Evolutionary conservation across 1,140 invertebrate genomes (phyloP).

Genomic region (Hypothenemus hampei): DNA sequence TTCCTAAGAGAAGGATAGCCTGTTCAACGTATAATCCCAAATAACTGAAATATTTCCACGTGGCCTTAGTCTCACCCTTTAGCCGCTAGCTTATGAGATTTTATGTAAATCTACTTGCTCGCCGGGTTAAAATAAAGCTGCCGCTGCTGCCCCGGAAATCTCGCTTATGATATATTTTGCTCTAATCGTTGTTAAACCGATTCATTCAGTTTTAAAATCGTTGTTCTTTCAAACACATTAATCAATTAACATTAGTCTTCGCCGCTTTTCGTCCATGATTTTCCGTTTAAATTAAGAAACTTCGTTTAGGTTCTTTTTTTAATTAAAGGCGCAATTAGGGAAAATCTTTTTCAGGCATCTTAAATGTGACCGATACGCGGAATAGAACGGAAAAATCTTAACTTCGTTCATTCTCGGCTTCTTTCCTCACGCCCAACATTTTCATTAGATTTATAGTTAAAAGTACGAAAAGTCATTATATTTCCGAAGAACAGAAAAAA

Average conservation of each 20-base stretch:
- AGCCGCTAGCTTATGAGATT: conserved; percentile 11
- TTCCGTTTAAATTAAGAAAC: no score
- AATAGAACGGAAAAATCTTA: conserved; percentile 1
- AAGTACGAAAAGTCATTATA: conserved; percentile 6
- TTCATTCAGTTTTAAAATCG: conserved; percentile 8
- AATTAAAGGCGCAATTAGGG: conserved; percentile 1
- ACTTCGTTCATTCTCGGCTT: conserved; percentile 1
- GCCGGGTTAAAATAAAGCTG: conserved; percentile 22
- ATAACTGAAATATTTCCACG: conserved; percentile 14
- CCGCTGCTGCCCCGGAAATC: conserved; percentile 11
- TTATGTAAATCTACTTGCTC: conserved; percentile 22
- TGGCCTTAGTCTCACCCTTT: conserved; percentile 16
- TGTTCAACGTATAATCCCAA: conserved; percentile 8
- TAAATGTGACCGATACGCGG: conserved; percentile 3
- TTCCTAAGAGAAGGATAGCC: not conserved
- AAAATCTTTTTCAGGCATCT: not conserved
- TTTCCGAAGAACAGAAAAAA: conserved; percentile 9
- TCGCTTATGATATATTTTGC: conserved; percentile 21
- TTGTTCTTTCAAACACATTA: conserved; percentile 10
- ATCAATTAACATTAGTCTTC: no score
- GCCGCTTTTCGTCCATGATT: no score
- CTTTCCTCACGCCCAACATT: conserved; percentile 13
- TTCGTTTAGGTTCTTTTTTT: no score
- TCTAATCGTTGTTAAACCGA: conserved; percentile 19
- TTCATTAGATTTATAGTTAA: conserved; percentile 17